A percentile compares a stretch with the other conserved stretches of the same genome.
phyloP scores from a whole-genome alignment of 2,113 vertebrate species.

The Lampris incognitus region DNA sequence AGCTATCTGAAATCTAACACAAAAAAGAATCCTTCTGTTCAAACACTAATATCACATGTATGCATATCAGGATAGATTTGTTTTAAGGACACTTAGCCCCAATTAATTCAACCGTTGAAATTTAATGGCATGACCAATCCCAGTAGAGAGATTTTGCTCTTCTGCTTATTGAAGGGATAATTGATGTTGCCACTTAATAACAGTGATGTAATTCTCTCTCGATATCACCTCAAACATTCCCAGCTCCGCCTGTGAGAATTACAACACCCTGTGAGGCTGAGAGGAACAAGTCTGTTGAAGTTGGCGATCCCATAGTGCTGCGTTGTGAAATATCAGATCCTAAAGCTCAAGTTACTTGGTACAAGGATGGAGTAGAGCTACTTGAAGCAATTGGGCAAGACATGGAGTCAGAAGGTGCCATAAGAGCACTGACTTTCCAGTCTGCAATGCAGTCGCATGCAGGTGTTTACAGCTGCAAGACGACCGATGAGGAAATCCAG shows the following conservation, averaged over 20 bases:
- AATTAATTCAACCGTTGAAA: slow-evolving; percentile 43
- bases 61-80: slow-evolving; percentile 28
- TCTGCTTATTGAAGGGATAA: slow-evolving; percentile 32
- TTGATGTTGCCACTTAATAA: slow-evolving; percentile 52
- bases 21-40: slow-evolving; percentile 39
- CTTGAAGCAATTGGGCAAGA: slow-evolving; percentile 59
- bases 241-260: slow-evolving; percentile 78
- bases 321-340: slow-evolving; percentile 73
- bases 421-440: slow-evolving; percentile 64
- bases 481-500: slow-evolving; percentile 70
- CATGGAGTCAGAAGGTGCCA: slow-evolving; percentile 61
- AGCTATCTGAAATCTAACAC: slow-evolving; percentile 65
- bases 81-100: slow-evolving; percentile 21
- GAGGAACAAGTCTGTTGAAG: slow-evolving; percentile 72
- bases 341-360: slow-evolving; percentile 66
- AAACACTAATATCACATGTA: slow-evolving; percentile 57
- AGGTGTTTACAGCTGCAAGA: slow-evolving; percentile 76
- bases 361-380: slow-evolving; percentile 70
- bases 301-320: slow-evolving; percentile 65
- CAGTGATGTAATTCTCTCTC: slow-evolving; percentile 77
- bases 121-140: slow-evolving; percentile 73
- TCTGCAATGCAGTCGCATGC: slow-evolving; percentile 64
- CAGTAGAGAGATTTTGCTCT: slow-evolving; percentile 48
- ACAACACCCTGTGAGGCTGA: slow-evolving; percentile 69
- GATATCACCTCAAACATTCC: slow-evolving; percentile 77